Evolutionary conservation across 2,797 vertebrate species (phyloP), one percentile per base, ranked within the genome.

Genomic region (Peromyscus nudipes): DNA sequence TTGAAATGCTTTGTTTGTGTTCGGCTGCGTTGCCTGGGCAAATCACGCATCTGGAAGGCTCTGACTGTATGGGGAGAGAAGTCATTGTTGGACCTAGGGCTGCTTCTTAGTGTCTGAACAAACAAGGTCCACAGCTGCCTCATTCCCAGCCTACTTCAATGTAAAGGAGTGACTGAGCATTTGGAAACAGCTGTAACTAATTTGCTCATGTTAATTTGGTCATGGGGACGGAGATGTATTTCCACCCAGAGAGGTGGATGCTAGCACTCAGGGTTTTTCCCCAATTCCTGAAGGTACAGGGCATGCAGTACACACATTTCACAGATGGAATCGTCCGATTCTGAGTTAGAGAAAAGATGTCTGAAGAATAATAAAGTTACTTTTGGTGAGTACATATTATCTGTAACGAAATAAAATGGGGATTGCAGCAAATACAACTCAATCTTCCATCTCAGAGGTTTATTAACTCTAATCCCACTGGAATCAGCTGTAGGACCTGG

Each of bases 381-480:
- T 95, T 95, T 92, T 76, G 95, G 94, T 0, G 27, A 94, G 79
- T 65, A 71, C 43, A 6, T 83, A 37, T 91, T 94, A 85, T 92
- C 79, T 95, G 80, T 91, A 94, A 95, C 0, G 31, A 95, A 90
- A 92, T 96, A 92, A 96, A 95, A 84, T 69, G 91, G 83, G 69
- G 40, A 92, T 89, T 79, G 92, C 10, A 29, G 85, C 77, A 94
- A 55, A 89, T 94, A 71, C 69, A 95, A 77, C 91, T 96, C 98
- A 91, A 2, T 95, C 93, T 96, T 97, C 80, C 77, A 40, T 92
- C 71, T 97, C 93, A 69, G 84, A 93, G 37, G 64, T 93, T 97
- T 96, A 96, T 96, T 96, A 96, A 89, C 82, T 75, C 55, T 55
- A 95, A 87, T 95, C 89, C 95, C 93, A 40, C 92, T 79, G 27